phyloP scores from a whole-genome alignment of 2,797 vertebrate species.

The Falco berigora region DNA sequence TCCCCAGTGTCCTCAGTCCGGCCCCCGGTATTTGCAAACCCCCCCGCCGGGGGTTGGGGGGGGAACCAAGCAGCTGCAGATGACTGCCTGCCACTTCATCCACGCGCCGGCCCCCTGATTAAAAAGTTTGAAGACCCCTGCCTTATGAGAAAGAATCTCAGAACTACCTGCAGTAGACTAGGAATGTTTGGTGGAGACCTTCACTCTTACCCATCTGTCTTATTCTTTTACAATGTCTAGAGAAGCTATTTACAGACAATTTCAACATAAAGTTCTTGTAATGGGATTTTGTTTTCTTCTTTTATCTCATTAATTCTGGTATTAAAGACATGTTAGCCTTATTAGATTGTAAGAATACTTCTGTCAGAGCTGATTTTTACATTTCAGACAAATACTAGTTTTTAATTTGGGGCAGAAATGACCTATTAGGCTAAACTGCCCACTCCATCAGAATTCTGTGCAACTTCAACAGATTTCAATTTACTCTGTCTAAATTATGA shows the following conservation, averaged over 20 bases:
- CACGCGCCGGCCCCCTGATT: too few relatives aligned
- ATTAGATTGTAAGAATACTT: not conserved
- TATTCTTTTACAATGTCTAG: not conserved
- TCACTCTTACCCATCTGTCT: not conserved
- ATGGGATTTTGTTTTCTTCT: not conserved
- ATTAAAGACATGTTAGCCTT: not conserved
- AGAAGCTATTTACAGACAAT: not conserved
- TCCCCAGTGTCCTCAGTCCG: too few relatives aligned
- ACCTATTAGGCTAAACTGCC: conserved; percentile 3
- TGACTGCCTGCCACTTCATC: too few relatives aligned
- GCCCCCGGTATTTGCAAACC: too few relatives aligned
- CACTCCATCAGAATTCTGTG: not conserved
- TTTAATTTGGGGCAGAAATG: not conserved
- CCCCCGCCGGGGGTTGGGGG: too few relatives aligned
- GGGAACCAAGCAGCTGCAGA: too few relatives aligned
- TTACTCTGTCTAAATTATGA: conserved; percentile 29
- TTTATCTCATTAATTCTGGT: not conserved
- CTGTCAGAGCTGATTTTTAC: not conserved
- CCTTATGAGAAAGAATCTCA: not conserved
- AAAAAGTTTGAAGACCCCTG: too few relatives aligned
- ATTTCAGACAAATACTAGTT: not conserved
- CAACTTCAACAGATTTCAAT: conserved; percentile 13
- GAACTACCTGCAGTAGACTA: not conserved
- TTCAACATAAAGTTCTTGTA: not conserved
- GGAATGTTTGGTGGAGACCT: not conserved